phyloP scores from a whole-genome alignment of 2,888 invertebrate species.

The Eretmocerus hayati region DNA sequence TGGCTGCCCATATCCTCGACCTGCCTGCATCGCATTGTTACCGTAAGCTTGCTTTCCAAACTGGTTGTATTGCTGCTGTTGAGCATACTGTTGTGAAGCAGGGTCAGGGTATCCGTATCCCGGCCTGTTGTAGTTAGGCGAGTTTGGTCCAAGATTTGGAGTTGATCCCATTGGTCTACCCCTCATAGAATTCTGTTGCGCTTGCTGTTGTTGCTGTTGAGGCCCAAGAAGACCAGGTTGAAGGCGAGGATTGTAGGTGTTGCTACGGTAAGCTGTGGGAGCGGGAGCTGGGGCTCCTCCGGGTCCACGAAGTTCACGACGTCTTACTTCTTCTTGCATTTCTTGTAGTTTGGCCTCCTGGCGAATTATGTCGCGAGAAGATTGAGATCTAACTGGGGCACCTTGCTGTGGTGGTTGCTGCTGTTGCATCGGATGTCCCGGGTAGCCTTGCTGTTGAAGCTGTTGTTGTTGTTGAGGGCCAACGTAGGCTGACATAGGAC shows the following conservation, averaged over 20 bases:
- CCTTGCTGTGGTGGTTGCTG: constrained; percentile 31
- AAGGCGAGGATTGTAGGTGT: constrained; percentile 32
- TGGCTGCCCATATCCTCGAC: no score
- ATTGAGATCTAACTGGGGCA: constrained; percentile 46
- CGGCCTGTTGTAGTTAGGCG: constrained; percentile 29
- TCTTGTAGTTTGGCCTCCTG: constrained; percentile 66
- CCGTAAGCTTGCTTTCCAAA: no score
- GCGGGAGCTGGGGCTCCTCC: constrained; percentile 21
- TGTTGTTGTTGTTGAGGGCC: constrained; percentile 30
- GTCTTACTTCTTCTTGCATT: constrained; percentile 73
- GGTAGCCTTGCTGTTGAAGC: constrained; percentile 11
- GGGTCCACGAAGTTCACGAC: constrained; percentile 47
- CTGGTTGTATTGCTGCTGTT: constrained; percentile 36
- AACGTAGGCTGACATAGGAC: constrained; percentile 56
- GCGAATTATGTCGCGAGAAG: constrained; percentile 49
- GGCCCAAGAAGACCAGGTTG: constrained; percentile 27
- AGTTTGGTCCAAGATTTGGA: constrained; percentile 40
- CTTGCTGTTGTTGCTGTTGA: constrained; percentile 32
- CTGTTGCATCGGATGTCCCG: constrained; percentile 2
- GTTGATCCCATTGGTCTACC: constrained; percentile 27
- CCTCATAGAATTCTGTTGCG: constrained; percentile 22
- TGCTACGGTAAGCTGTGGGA: constrained; percentile 27
- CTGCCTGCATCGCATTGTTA: no score
- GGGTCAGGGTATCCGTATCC: constrained; percentile 26
- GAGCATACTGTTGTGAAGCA: constrained; percentile 35